phyloP scores from a whole-genome alignment of 2,888 invertebrate genomes.

The Meandrusa payeni region DNA sequence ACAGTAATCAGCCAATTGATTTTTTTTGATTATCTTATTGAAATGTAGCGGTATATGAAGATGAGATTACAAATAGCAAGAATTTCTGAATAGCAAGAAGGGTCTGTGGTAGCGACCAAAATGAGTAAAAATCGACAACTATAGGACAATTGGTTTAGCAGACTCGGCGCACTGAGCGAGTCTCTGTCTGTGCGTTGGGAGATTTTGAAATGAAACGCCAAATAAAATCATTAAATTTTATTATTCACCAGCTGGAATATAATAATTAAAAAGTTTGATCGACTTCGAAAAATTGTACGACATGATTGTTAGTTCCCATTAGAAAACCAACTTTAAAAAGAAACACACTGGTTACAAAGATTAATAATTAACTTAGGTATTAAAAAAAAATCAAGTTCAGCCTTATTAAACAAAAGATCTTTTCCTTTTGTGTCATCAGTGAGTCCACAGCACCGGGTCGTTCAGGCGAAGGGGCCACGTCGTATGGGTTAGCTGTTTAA shows the following conservation, averaged over 20 bases:
- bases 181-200: too few species aligned
- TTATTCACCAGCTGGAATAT: constrained; percentile 74
- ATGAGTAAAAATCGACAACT: too few species aligned
- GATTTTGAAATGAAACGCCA: constrained; percentile 44
- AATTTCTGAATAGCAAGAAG: too few species aligned
- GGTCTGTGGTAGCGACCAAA: too few species aligned
- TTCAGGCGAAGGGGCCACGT: constrained; percentile 64
- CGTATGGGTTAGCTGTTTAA: constrained; percentile 62
- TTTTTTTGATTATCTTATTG: too few species aligned
- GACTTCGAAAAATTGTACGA: constrained; percentile 75
- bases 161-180: too few species aligned
- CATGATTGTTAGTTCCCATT: constrained; percentile 52
- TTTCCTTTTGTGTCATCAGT: constrained; percentile 66
- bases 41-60: too few species aligned
- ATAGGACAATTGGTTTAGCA: too few species aligned
- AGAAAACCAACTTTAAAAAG: constrained; percentile 57
- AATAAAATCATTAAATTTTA: constrained; percentile 69
- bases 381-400: constrained; percentile 74
- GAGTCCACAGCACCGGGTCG: constrained; percentile 58
- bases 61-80: too few species aligned
- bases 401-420: constrained; percentile 79
- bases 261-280: constrained; percentile 73
- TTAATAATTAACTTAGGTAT: constrained; percentile 75
- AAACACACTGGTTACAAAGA: constrained; percentile 67
- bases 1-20: too few species aligned